Conservation (phyloP, 2,888 invertebrate genomes). For the Smittia aterrima region DNA sequence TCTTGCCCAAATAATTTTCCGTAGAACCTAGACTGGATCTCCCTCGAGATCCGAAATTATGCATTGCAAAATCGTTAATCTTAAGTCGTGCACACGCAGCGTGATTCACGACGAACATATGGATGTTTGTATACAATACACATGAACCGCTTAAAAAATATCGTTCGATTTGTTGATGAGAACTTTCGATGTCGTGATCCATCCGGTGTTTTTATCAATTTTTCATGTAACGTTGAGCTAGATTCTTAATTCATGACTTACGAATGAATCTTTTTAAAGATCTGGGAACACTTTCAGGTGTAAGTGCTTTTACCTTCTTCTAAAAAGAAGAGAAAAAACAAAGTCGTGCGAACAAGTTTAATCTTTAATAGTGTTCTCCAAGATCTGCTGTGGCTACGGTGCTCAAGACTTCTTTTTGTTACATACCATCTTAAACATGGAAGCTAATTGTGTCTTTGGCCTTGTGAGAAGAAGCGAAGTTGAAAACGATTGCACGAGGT, state of each 20-base stretch:
- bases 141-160: background rate
- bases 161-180: background rate
- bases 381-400: background rate
- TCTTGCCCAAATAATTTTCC: background rate
- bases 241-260: too few relatives aligned
- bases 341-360: too few relatives aligned
- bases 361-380: too few relatives aligned
- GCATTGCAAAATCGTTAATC: background rate
- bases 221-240: background rate
- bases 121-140: background rate
- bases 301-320: background rate
- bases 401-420: too few relatives aligned
- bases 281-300: background rate
- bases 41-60: background rate
- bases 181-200: background rate
- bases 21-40: background rate
- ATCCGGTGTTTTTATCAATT: slow-evolving; percentile 2
- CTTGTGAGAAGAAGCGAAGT: background rate
- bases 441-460: background rate
- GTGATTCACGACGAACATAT: background rate
- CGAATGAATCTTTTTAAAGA: background rate
- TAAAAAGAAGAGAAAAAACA: too few relatives aligned
- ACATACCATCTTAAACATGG: background rate
- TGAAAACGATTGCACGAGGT: too few relatives aligned
- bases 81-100: too few relatives aligned